Percentiles rank a stretch among this genome's conserved stretches.
Evolutionary conservation across 2,888 invertebrate genomes (phyloP).

Genomic region (Drosophila formosana): DNA sequence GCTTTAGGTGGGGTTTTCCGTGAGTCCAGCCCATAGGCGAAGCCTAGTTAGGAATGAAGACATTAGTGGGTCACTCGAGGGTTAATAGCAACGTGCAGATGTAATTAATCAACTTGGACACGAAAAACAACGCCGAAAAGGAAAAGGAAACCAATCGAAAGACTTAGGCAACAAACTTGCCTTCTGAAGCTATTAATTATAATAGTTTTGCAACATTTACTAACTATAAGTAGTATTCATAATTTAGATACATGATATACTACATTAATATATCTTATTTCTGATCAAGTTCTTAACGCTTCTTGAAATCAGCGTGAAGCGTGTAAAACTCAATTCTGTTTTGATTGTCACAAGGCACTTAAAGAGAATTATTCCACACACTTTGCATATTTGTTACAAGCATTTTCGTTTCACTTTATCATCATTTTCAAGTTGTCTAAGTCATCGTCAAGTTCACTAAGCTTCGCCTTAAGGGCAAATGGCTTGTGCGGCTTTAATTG

Average conservation of each 20-base stretch:
- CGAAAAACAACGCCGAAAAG: constrained; percentile 1
- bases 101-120: constrained; percentile 29
- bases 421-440: constrained; percentile 15
- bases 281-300: not conserved
- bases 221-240: not conserved
- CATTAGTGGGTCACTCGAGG: constrained; percentile 55
- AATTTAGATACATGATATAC: not conserved
- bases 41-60: constrained; percentile 42
- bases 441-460: constrained; percentile 44
- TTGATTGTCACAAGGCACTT: constrained; percentile 1
- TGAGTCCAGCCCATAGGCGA: constrained; percentile 21
- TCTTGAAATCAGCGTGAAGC: not conserved
- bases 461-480: constrained; percentile 48
- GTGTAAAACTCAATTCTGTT: not conserved
- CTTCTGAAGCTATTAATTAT: not conserved
- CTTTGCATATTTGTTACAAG: constrained; percentile 15
- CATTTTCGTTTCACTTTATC: constrained; percentile 6
- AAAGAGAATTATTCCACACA: constrained; percentile 13
- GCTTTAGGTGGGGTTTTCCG: constrained; percentile 17
- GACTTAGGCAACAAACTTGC: constrained; percentile 78
- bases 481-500: constrained; percentile 38
- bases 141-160: constrained; percentile 49
- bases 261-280: not conserved
- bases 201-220: not conserved
- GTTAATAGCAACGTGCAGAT: constrained; percentile 52